phyloP scores from a whole-genome alignment of 2,888 invertebrate genomes.

The Nipponacmea schrenckii region DNA sequence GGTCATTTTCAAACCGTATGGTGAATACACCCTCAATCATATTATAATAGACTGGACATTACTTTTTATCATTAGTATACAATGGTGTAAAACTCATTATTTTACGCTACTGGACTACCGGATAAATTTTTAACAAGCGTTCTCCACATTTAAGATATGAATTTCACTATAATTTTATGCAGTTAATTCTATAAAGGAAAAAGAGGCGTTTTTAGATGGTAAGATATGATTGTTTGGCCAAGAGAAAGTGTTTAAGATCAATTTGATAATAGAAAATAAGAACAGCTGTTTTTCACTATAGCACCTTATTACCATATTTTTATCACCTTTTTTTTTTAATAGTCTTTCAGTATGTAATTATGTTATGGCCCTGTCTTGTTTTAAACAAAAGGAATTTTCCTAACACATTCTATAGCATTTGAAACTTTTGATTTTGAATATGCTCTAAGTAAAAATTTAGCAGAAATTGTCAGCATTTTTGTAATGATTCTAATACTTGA shows the following conservation, averaged over 20 bases:
- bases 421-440: too few relatives aligned
- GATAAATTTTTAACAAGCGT: background rate
- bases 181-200: background rate
- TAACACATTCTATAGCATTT: too few relatives aligned
- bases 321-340: background rate
- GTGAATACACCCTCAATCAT: background rate
- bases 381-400: too few relatives aligned
- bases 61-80: background rate
- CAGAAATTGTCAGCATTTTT: too few relatives aligned
- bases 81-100: background rate
- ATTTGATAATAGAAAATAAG: constrained; percentile 1
- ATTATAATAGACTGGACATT: constrained; percentile 1
- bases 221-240: background rate
- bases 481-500: too few relatives aligned
- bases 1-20: background rate
- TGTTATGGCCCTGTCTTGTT: too few relatives aligned
- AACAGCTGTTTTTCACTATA: constrained; percentile 6
- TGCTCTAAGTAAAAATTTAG: too few relatives aligned
- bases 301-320: background rate
- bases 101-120: background rate
- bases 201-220: background rate
- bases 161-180: constrained; percentile 2
- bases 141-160: background rate
- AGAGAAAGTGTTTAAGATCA: constrained; percentile 2
- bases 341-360: too few relatives aligned